Base-by-base conservation (phyloP, 1,140 invertebrate genomes). In the Copidosoma floridanum region DNA sequence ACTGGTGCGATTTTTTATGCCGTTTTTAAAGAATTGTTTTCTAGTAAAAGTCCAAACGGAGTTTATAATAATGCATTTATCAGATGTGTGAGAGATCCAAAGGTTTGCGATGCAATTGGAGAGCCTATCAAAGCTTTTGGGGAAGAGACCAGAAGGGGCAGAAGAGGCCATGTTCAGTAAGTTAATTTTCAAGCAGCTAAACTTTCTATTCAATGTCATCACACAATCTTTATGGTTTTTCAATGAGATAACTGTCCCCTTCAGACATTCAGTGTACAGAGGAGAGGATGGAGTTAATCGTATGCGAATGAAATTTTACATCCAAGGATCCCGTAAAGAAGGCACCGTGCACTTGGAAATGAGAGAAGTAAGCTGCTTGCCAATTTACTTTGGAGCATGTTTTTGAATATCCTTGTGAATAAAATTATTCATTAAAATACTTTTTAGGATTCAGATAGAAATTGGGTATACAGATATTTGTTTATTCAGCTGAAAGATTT, bases 301-400 rank as follows among this genome's bases (percentile, higher is more conserved):
- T 69, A 86, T 96, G 80, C 85, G 90, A 67, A 93, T 96, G 88
- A 86, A 89, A 72, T 97, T 96, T 80, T 93, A 95, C 72, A 84
- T 97, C 35, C 87, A 94, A 81, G 94, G 94, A 21, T 79, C 84
- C 27, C 82, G 88, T 56, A 88, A 87, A 65, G 88, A 88, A 67
- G 94, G 85, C 8, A 92, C 91, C 52, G 94, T 91, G 7, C 85
- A 93, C 71, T 82, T 95, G 64, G 94, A 96, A 83, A 88, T 93
- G 74, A 84, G 86, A 75, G 86, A 93, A 83, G 93, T 95, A 81
- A 77, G 68, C 62, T 65, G 63, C 59, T 40, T 40, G 11, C 65
- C 53, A 40, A 18, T 46, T 43, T 26, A 51, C 46, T 40, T 54
- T 35, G 12, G n/a, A 16, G 11, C 44, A 20, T 43, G 18, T 43